Evolutionary conservation across 2,113 vertebrate genomes (phyloP), one percentile per base, ranked within the genome.

Genomic region (Odocoileus virginianus): DNA sequence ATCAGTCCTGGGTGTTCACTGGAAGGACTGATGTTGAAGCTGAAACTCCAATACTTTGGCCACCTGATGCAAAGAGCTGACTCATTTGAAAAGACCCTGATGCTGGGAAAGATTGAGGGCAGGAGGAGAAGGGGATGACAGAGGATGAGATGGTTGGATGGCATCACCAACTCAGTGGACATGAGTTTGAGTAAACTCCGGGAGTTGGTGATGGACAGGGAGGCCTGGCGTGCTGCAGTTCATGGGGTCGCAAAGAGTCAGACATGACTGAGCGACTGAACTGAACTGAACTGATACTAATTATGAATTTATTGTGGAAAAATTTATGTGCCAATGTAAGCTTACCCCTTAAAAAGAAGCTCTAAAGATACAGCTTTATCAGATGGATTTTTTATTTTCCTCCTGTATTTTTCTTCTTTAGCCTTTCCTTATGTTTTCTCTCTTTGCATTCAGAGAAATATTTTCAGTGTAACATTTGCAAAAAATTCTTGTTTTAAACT

Each of bases 281-380:
- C 60, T 61, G 61, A 67, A 19, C 64, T 67, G 64, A 67, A 71
- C 64, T 71, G n/a, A 71, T 71, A 21, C 50, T 23, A 54, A 82
- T 52, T 52, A 13, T 52, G 47, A 52, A n/a, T 87, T 96, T 94
- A 74, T 50, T 89, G 2, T 86, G 61, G 52, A 57, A 95, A 88
- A 88, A 84, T 23, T 36, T 83, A 11, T 60, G 36, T 85, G 13
- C n/a, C 25, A 81, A n/a, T 71, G 27, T 60, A 76, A 71, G 23
- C 50, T 45, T 84, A 84, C 23, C 11, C 23, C 89, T 96, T 86
- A 78, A 90, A 97, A 91, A 57, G 30, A 82, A 96, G 40, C 33
- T 11, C 45, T 30, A 87, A 61, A 79, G 87, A 23, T 92, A 8
- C 7, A 52, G 57, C 67, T 58, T 58, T 94, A 36, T 92, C 50